A percentile compares a stretch with the other conserved stretches of the same genome.
phyloP scores from a whole-genome alignment of 2,888 invertebrate species.

The Phania funesta region DNA sequence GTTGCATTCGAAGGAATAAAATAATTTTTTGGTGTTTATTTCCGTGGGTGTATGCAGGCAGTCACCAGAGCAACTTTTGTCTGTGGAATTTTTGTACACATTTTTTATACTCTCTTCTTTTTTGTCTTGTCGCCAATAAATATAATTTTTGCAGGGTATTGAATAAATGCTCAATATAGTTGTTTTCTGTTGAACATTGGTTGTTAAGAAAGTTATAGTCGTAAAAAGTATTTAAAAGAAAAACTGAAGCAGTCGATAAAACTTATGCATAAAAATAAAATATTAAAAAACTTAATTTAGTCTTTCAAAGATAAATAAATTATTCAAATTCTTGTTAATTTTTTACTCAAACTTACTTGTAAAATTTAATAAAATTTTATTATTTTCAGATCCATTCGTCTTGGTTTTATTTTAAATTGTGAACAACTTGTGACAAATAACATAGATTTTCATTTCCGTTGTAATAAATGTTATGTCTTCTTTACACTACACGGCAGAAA shows the following conservation, averaged over 20 bases:
- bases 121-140: slow-evolving; percentile 47
- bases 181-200: slow-evolving; percentile 40
- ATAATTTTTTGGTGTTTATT: slow-evolving; percentile 50
- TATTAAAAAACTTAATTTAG: slow-evolving; percentile 16
- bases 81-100: slow-evolving; percentile 28
- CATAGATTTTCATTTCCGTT: slow-evolving; percentile 53
- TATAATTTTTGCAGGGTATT: slow-evolving; percentile 47
- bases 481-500: not conserved
- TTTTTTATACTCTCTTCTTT: slow-evolving; percentile 35
- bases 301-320: slow-evolving; percentile 14
- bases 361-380: too few relatives aligned
- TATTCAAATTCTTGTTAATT: slow-evolving; percentile 24
- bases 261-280: slow-evolving; percentile 26
- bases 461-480: slow-evolving; percentile 52
- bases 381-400: not conserved
- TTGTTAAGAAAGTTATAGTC: slow-evolving; percentile 50
- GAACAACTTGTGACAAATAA: slow-evolving; percentile 23
- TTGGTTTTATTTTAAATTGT: not conserved
- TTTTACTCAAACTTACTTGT: too few relatives aligned
- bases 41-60: slow-evolving; percentile 34
- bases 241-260: slow-evolving; percentile 39
- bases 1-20: slow-evolving; percentile 39
- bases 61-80: slow-evolving; percentile 41
- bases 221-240: slow-evolving; percentile 46
- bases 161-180: slow-evolving; percentile 59